Percentiles rank a stretch among this genome's conserved stretches.
These are phyloP conservation scores for Leistus spinibarbis DNA, from an alignment of 2,888 invertebrate genomes.

Conservation along the genomic window DNA sequence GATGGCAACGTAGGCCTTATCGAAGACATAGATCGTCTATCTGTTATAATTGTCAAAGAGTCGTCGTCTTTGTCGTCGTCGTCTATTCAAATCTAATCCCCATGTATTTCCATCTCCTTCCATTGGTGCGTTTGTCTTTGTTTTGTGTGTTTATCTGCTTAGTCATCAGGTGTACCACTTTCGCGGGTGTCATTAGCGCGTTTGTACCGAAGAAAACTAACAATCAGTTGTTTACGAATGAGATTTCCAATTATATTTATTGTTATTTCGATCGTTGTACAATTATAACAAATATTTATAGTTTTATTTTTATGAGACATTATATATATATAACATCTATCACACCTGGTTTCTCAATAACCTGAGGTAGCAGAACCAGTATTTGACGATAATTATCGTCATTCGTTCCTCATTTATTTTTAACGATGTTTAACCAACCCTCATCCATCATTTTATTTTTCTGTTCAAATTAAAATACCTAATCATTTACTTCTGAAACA, in stretches of 20 bases:
- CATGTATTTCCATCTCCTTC: neutral
- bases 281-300: neutral
- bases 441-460: neutral
- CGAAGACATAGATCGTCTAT: constrained; percentile 19
- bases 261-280: neutral
- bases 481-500: no score
- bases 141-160: neutral
- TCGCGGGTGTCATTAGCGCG: neutral
- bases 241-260: neutral
- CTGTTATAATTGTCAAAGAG: constrained; percentile 29
- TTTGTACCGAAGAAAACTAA: neutral
- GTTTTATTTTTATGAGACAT: neutral
- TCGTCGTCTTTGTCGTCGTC: no score
- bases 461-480: no score
- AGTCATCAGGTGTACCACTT: neutral
- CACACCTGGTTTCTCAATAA: neutral
- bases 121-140: neutral
- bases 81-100: neutral
- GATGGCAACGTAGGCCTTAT: constrained; percentile 20
- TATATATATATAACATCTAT: neutral
- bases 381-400: neutral
- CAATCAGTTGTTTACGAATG: neutral
- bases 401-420: neutral
- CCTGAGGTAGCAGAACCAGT: neutral
- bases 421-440: neutral